phyloP scores from a whole-genome alignment of 2,888 invertebrate genomes.

The Synanthedon vespiformis region DNA sequence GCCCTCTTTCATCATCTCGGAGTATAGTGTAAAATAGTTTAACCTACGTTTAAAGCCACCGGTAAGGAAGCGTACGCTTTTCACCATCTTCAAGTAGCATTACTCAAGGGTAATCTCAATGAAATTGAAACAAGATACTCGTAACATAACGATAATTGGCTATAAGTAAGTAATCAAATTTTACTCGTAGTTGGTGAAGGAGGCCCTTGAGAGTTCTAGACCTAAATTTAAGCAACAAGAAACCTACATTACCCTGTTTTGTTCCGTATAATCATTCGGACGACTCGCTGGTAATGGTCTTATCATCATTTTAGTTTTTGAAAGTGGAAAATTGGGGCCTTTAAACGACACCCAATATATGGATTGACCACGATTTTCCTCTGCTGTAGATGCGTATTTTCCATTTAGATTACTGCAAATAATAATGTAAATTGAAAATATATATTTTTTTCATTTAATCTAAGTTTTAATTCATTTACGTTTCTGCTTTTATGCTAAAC shows the following conservation, averaged over 20 bases:
- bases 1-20: too few species aligned
- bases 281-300: conserved; percentile 68
- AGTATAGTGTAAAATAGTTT: too few species aligned
- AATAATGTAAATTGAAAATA: neutral
- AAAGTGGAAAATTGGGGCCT: conserved; percentile 73
- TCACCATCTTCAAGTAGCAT: too few species aligned
- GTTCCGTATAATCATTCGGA: conserved; percentile 31
- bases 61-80: too few species aligned
- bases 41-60: too few species aligned
- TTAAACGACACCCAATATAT: conserved; percentile 80
- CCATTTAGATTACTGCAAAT: conserved; percentile 75
- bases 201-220: too few species aligned
- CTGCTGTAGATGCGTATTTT: conserved; percentile 63
- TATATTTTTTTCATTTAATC: neutral
- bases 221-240: too few species aligned
- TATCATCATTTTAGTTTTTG: conserved; percentile 75
- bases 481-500: conserved; percentile 14
- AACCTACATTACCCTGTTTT: conserved; percentile 27
- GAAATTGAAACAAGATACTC: too few species aligned
- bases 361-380: conserved; percentile 70
- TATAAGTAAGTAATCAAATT: too few species aligned
- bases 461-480: neutral
- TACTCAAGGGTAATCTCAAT: too few species aligned
- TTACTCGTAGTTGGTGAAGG: too few species aligned
- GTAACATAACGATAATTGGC: too few species aligned